These are phyloP conservation scores for Talpa occidentalis DNA, from an alignment of 2,113 vertebrate genomes.

Conservation along the genomic window DNA sequence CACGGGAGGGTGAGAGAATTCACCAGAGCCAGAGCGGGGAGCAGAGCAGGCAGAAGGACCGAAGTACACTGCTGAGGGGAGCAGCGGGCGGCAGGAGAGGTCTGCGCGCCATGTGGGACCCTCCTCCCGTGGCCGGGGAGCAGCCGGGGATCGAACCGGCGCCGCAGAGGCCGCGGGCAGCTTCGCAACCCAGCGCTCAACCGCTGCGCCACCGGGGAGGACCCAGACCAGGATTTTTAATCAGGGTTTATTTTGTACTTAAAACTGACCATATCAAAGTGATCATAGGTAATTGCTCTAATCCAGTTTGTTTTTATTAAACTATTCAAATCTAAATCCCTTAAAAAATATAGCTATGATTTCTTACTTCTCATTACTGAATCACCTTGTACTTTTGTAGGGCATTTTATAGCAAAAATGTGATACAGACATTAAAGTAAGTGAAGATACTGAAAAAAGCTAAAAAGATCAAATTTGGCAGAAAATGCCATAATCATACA, in stretches of 20 bases:
- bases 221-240: not conserved
- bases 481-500: not conserved
- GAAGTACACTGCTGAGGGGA: too few species aligned
- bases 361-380: not conserved
- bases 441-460: not conserved
- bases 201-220: too few species aligned
- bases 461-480: constrained; percentile 9
- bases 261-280: not conserved
- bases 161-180: too few species aligned
- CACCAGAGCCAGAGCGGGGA: too few species aligned
- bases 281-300: not conserved
- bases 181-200: too few species aligned
- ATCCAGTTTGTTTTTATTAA: not conserved
- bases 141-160: too few species aligned
- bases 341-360: not conserved
- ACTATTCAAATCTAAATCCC: not conserved
- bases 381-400: not conserved
- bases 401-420: not conserved
- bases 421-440: constrained; percentile 30
- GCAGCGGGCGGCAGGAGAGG: too few species aligned
- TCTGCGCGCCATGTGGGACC: too few species aligned
- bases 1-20: too few species aligned
- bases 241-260: not conserved
- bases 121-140: too few species aligned
- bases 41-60: too few species aligned